phyloP scores from a whole-genome alignment of 2,888 invertebrate species.

The Noctua janthina region DNA sequence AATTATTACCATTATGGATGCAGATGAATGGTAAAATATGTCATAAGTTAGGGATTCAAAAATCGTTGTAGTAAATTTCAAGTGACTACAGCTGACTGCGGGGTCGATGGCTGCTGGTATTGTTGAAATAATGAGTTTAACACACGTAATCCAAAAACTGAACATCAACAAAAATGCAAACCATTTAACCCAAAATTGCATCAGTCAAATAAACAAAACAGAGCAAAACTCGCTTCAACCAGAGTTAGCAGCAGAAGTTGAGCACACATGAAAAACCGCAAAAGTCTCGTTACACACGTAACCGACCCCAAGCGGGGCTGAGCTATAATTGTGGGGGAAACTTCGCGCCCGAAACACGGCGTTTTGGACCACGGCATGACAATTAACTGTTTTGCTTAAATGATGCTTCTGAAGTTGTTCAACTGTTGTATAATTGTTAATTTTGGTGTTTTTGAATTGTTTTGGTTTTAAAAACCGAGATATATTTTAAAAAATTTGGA shows the following conservation, averaged over 20 bases:
- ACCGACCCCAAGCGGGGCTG: slow-evolving; percentile 51
- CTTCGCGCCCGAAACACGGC: slow-evolving; percentile 62
- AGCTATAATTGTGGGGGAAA: slow-evolving; percentile 60
- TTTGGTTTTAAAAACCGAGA: not conserved
- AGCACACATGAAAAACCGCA: slow-evolving; percentile 60
- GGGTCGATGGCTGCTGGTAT: not conserved
- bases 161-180: slow-evolving; percentile 4
- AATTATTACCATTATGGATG: not conserved
- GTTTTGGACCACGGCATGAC: slow-evolving; percentile 54
- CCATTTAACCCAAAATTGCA: slow-evolving; percentile 22
- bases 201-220: slow-evolving; percentile 34
- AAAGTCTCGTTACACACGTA: slow-evolving; percentile 62
- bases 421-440: slow-evolving; percentile 22
- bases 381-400: slow-evolving; percentile 51
- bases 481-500: not conserved
- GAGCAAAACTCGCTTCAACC: slow-evolving; percentile 39
- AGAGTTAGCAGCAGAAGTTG: slow-evolving; percentile 47
- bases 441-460: not conserved
- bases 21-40: not conserved
- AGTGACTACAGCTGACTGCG: not conserved
- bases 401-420: not conserved
- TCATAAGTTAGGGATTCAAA: not conserved
- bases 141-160: not conserved
- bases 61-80: not conserved
- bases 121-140: not conserved